These are phyloP conservation scores for Phymatocera aterrima DNA, from an alignment of 2,888 invertebrate genomes.

Conservation along the genomic window DNA sequence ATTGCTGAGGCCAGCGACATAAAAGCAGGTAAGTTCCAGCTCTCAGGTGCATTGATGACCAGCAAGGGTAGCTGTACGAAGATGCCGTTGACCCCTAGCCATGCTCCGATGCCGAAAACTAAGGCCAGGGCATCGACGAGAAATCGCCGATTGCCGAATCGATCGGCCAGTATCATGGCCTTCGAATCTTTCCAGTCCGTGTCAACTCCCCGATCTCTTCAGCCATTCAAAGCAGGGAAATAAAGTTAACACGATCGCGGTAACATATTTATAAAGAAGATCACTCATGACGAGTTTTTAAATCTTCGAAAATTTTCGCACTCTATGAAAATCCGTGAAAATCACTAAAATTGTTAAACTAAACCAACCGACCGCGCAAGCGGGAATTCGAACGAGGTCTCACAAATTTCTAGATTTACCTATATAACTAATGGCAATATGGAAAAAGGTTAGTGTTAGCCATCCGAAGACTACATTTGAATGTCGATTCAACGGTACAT, in stretches of 20 bases:
- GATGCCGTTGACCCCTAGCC: constrained; percentile 92
- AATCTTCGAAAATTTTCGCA: too few species aligned
- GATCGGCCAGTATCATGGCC: constrained; percentile 59
- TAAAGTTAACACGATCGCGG: neutral
- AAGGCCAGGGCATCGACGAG: constrained; percentile 84
- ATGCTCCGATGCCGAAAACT: constrained; percentile 88
- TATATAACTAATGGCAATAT: too few species aligned
- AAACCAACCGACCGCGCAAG: too few species aligned
- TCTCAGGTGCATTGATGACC: constrained; percentile 88
- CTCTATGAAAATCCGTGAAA: too few species aligned
- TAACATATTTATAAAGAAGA: too few species aligned
- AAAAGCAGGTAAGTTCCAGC: constrained; percentile 90
- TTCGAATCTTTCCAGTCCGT: neutral
- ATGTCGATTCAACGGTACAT: too few species aligned
- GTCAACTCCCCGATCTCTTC: neutral
- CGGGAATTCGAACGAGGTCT: too few species aligned
- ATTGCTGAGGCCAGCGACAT: constrained; percentile 89
- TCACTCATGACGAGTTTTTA: too few species aligned
- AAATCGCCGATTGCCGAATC: constrained; percentile 74
- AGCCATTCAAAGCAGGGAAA: neutral
- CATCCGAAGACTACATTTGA: too few species aligned
- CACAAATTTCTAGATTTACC: too few species aligned
- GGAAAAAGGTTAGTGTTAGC: too few species aligned
- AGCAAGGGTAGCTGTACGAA: constrained; percentile 92
- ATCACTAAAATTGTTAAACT: too few species aligned